Percentiles rank a stretch among this genome's conserved stretches.
These are phyloP conservation scores for Ophion ellenae DNA, from an alignment of 2,888 invertebrate species.

Conservation along the genomic window DNA sequence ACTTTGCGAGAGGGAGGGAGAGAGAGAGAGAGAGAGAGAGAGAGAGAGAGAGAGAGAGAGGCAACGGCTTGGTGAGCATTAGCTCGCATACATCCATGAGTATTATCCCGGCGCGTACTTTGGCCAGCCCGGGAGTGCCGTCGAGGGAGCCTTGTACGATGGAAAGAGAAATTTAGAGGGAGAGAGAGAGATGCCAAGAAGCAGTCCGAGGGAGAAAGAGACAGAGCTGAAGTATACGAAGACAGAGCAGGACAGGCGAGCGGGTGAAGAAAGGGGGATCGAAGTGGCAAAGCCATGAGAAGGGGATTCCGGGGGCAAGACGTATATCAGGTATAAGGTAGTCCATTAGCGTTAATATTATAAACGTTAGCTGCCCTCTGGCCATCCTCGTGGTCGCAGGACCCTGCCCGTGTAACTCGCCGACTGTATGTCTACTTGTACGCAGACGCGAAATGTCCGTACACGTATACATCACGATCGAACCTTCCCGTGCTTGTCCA, in stretches of 20 bases:
- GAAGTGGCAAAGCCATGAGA: slow-evolving; percentile 65
- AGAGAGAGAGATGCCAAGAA: slow-evolving; percentile 22
- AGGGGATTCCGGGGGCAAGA: slow-evolving; percentile 50
- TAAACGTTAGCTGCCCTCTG: slow-evolving; percentile 83
- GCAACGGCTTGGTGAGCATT: slow-evolving; percentile 78
- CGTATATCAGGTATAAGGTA: slow-evolving; percentile 83
- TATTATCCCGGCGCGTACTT: slow-evolving; percentile 76
- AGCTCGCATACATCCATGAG: slow-evolving; percentile 83
- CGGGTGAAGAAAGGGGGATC: slow-evolving; percentile 55
- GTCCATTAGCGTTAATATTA: slow-evolving; percentile 84
- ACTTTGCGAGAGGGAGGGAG: slow-evolving; percentile 47
- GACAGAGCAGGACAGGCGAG: background rate
- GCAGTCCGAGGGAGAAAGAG: background rate
- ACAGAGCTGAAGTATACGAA: background rate
- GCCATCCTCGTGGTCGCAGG: slow-evolving; percentile 79
- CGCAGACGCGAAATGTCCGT: slow-evolving; percentile 2
- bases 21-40: slow-evolving; percentile 30
- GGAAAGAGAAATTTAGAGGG: slow-evolving; percentile 56
- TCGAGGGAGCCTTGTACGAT: slow-evolving; percentile 39
- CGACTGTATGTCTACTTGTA: slow-evolving; percentile 46
- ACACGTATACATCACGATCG: background rate
- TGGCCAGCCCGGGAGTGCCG: slow-evolving; percentile 67
- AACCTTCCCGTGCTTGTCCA: slow-evolving; percentile 52
- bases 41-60: slow-evolving; percentile 1
- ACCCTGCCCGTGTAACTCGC: slow-evolving; percentile 67